Evolutionary conservation across 2,888 invertebrate species (phyloP).

Genomic region (Macrophya annulata): DNA sequence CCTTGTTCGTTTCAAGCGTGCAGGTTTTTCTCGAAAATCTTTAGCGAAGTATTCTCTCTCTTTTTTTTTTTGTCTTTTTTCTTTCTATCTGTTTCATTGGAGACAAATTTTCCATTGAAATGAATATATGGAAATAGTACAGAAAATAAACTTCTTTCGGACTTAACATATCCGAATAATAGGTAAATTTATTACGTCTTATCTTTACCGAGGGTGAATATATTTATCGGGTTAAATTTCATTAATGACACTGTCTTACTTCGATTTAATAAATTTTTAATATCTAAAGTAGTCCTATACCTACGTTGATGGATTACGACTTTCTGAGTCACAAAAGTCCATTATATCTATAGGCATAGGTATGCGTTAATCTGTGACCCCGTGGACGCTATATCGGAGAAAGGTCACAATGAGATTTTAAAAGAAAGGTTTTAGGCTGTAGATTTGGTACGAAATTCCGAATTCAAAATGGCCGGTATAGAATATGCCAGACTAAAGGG

Average conservation of each 20-base stretch:
- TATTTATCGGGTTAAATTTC: neutral
- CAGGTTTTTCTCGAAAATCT: neutral
- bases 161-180: neutral
- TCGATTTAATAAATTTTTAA: neutral
- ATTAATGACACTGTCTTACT: neutral
- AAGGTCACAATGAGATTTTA: neutral
- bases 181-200: neutral
- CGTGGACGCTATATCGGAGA: neutral
- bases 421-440: neutral
- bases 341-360: neutral
- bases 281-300: neutral
- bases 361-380: neutral
- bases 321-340: neutral
- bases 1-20: constrained; percentile 8
- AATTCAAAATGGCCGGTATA: neutral
- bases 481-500: neutral
- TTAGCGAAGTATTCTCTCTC: neutral
- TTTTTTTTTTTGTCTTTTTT: neutral
- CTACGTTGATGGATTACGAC: constrained; percentile 1
- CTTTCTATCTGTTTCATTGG: neutral
- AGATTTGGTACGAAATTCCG: neutral
- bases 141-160: neutral
- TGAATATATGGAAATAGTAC: neutral
- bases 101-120: neutral
- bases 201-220: neutral